Evolutionary conservation across 2,113 vertebrate genomes (phyloP), one percentile per base, ranked within the genome.

Genomic region (Aspidoscelis tigris): DNA sequence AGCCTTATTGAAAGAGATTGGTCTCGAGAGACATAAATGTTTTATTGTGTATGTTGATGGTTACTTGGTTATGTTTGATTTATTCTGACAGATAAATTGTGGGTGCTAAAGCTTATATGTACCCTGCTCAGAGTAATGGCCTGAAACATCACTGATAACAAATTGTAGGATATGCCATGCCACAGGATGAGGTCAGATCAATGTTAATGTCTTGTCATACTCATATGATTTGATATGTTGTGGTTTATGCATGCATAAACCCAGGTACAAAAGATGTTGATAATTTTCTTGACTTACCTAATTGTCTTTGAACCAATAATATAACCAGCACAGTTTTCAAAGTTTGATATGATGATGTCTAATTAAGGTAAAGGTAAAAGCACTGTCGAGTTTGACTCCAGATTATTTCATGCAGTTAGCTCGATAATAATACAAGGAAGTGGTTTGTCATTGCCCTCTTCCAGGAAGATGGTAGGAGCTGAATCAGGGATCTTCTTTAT

Each of bases 191-290:
- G 64, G 43, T 76, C 44, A 76, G 73, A 68, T 53, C 39, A 66
- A 83, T 68, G n/a, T 76, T 68, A 83, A 83, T 76, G 33, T 76
- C n/a, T 76, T 83, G 64, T 83, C 73, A 83, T 83, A 83, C 9
- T 43, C 22, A 41, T 77, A 43, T 83, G 73, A 20, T 66, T 74
- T 82, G 47, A 82, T 74, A 76, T 47, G 33, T 41, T 83, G 43
- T 83, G 47, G 21, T 50, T 83, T 24, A 47, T 22, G 7, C 47
- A 77, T 77, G 22, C 70, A 55, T 78, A 84, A 41, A 71, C 26
- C 33, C 4, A 78, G 39, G 65, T 39, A 78, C 33, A 69, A 77
- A 82, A 65, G 55, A 55, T 76, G 44, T 22, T 70, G 65, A 21
- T 84, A 77, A 84, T 58, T 68, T 61, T 39, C 7, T 39, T 61